Conservation (phyloP, 2,797 vertebrate genomes). For the Amblyraja radiata region DNA sequence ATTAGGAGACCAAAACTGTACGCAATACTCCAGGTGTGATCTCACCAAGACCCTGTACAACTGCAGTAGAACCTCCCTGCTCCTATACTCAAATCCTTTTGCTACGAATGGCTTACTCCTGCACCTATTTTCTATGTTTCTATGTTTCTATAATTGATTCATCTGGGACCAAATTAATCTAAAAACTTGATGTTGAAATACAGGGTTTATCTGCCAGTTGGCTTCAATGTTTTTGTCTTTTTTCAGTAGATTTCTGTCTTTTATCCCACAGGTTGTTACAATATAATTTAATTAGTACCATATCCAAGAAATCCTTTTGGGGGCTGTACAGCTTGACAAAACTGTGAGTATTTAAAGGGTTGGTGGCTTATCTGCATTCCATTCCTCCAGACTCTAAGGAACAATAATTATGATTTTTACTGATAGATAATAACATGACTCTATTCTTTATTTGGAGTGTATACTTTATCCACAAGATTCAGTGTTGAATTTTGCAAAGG, state of each 20-base stretch:
- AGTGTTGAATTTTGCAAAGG: background rate
- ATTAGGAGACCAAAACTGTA: too few relatives aligned
- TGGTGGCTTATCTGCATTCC: background rate
- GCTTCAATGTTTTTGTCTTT: background rate
- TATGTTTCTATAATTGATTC: background rate
- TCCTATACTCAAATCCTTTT: too few relatives aligned
- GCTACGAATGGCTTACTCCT: too few relatives aligned
- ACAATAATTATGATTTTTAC: background rate
- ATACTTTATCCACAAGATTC: background rate
- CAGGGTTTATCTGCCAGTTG: background rate
- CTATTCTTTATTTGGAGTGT: background rate
- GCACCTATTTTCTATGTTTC: too few relatives aligned
- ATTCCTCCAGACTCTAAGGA: background rate
- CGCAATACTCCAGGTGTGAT: too few relatives aligned
- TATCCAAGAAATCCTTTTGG: slow-evolving; percentile 49
- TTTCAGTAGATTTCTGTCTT: background rate
- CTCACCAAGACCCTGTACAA: too few relatives aligned
- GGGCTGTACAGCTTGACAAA: slow-evolving; percentile 52
- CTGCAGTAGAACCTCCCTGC: too few relatives aligned
- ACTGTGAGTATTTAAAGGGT: slow-evolving; percentile 48
- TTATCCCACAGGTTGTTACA: slow-evolving; percentile 51
- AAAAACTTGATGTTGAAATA: background rate
- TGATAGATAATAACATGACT: background rate
- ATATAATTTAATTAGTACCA: slow-evolving; percentile 48
- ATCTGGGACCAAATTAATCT: background rate